A percentile compares a stretch with the other conserved stretches of the same genome.
phyloP scores from a whole-genome alignment of 2,113 vertebrate genomes.

The Sturnira hondurensis region DNA sequence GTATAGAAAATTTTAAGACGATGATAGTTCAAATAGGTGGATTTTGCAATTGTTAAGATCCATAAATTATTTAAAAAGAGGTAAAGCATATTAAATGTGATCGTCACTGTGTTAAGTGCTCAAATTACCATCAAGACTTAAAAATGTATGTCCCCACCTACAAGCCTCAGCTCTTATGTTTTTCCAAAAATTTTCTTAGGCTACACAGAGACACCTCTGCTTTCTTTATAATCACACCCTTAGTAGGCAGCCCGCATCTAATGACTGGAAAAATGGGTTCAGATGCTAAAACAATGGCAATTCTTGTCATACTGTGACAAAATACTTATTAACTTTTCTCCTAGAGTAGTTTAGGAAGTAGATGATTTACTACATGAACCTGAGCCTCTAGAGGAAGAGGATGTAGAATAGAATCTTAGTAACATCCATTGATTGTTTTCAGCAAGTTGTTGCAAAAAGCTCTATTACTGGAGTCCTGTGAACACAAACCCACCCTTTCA shows the following conservation, averaged over 20 bases:
- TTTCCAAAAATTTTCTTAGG: background rate
- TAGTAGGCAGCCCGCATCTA: background rate
- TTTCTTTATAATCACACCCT: background rate
- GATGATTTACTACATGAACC: background rate
- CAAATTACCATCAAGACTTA: background rate
- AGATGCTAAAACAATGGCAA: background rate
- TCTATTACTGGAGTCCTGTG: background rate
- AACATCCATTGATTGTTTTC: background rate
- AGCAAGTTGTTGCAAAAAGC: background rate
- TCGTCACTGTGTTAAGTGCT: background rate
- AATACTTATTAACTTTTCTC: background rate
- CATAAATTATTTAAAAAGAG: background rate
- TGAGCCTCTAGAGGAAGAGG: background rate
- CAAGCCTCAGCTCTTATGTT: background rate
- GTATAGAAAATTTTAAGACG: background rate
- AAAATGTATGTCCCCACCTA: background rate
- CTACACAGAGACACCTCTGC: background rate
- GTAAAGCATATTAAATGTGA: background rate
- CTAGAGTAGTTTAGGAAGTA: background rate
- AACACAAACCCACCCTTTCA: background rate
- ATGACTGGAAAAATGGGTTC: background rate
- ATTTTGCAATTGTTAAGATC: background rate
- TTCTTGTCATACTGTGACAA: background rate
- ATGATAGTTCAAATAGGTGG: background rate
- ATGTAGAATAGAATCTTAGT: background rate